Evolutionary conservation across 2,113 vertebrate genomes (phyloP).

Genomic region (Spilogale gracilis): DNA sequence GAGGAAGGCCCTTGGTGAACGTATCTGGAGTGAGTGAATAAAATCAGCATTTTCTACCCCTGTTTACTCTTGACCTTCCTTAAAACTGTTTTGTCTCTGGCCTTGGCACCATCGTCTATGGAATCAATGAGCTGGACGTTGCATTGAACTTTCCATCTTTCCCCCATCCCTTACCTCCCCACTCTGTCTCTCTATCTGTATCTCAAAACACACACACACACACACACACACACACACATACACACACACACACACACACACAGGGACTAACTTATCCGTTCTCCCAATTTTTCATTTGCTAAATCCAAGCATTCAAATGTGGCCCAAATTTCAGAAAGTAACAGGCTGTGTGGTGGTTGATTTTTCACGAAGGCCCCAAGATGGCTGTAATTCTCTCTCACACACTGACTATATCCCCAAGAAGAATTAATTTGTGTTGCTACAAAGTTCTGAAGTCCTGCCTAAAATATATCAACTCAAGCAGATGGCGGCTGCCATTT

Average conservation of each 20-base stretch:
- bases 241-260: not conserved
- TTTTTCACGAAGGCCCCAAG: not conserved
- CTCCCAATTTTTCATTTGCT: not conserved
- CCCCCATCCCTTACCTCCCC: not conserved
- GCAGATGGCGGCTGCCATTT: constrained; percentile 43
- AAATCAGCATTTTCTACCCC: not conserved
- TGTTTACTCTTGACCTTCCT: not conserved
- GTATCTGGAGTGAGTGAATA: not conserved
- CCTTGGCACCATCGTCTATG: not conserved
- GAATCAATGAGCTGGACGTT: not conserved
- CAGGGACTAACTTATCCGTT: not conserved
- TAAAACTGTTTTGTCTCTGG: not conserved
- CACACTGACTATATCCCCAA: constrained; percentile 15
- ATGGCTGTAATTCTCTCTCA: constrained; percentile 24
- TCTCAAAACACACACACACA: too few relatives aligned
- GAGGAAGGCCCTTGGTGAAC: not conserved
- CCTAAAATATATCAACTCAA: not conserved
- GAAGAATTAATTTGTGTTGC: constrained; percentile 59
- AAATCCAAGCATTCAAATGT: not conserved
- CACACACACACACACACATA: not conserved
- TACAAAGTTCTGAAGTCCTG: constrained; percentile 63
- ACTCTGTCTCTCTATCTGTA: too few relatives aligned
- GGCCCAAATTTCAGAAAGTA: not conserved
- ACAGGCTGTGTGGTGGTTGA: not conserved
- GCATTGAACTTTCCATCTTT: not conserved